These are phyloP conservation scores for Stichodactyla mertensii DNA, from an alignment of 64 coral and sea anemone species.

Conservation along the genomic window DNA sequence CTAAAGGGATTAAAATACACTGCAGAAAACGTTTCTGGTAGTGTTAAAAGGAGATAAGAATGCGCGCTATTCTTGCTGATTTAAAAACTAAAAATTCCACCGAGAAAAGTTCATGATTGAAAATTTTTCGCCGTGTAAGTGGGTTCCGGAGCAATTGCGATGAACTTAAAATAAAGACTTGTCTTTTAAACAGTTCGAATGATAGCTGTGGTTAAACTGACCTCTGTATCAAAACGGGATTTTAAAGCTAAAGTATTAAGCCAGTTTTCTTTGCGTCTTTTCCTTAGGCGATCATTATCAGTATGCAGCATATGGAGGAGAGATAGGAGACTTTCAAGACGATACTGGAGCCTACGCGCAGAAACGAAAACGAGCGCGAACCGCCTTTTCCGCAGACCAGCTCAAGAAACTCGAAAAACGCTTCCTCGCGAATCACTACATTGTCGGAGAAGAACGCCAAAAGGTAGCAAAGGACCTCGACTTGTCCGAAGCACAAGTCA, in stretches of 20 bases:
- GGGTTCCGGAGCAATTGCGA: too few species aligned
- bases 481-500: conserved; percentile 95
- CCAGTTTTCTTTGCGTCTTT: background rate
- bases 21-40: too few species aligned
- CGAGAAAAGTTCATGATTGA: too few species aligned
- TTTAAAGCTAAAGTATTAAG: background rate
- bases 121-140: too few species aligned
- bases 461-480: conserved; percentile 94
- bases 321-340: conserved; percentile 49
- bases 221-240: background rate
- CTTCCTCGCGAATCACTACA: conserved; percentile 91
- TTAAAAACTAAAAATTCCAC: too few species aligned
- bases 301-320: conserved; percentile 45
- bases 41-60: too few species aligned
- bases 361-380: conserved; percentile 84
- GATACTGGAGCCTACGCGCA: conserved; percentile 53
- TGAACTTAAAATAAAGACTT: too few species aligned
- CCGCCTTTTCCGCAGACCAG: conserved; percentile 88
- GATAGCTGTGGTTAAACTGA: too few species aligned
- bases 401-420: conserved; percentile 93
- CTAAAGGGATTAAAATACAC: too few species aligned
- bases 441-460: conserved; percentile 94
- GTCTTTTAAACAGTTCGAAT: too few species aligned
- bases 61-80: too few species aligned
- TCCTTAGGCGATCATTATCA: conserved; percentile 34